Base-by-base conservation (phyloP, 2,113 vertebrate species). In the Ornithorhynchus anatinus region DNA sequence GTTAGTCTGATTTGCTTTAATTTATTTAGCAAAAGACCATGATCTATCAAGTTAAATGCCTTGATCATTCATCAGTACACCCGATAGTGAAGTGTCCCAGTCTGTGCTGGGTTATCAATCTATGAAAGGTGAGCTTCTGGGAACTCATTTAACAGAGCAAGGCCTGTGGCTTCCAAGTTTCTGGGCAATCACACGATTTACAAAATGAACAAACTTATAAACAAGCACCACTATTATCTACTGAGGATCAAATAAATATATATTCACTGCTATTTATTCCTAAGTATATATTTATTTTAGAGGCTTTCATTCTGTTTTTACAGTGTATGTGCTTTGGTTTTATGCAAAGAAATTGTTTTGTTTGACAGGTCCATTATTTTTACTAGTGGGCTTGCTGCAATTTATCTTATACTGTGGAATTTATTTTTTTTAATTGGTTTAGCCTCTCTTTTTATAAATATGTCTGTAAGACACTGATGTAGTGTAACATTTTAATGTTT, bases 391-490 rank as follows among this genome's bases (percentile, higher is more conserved):
- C 61, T 85, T 72, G 14, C 8, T 82, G 40, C 42, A 35, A 63
- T 84, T 87, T 77, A 68, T 80, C 62, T 79, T 81, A 44, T 6
- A 50, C 17, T 38, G 13, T 81, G 15, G 25, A 72, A 45, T 84
- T 87, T 50, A 59, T 4, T 6, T 29, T 35, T 72, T 90, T 90
- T 90, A 91, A 87, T 81, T 87, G 65, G 35, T 45, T 88, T 40
- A 78, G 44, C 39, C 36, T 82, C 74, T 80, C 35, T 71, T 79
- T 87, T 79, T 87, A 84, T 74, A 23, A 84, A 86, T 85, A 87
- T 87, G 39, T 39, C 60, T 84, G 58, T 71, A 42, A 65, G 66
- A 33, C n/a, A 72, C 22, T 74, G 45, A 45, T 63, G 59, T 75
- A 84, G 52, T n/a, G 56, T 60, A 58, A 58, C 54, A 64, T 77